Evolutionary conservation across 2,888 invertebrate species (phyloP).

Genomic region (Brachylomia viminalis): DNA sequence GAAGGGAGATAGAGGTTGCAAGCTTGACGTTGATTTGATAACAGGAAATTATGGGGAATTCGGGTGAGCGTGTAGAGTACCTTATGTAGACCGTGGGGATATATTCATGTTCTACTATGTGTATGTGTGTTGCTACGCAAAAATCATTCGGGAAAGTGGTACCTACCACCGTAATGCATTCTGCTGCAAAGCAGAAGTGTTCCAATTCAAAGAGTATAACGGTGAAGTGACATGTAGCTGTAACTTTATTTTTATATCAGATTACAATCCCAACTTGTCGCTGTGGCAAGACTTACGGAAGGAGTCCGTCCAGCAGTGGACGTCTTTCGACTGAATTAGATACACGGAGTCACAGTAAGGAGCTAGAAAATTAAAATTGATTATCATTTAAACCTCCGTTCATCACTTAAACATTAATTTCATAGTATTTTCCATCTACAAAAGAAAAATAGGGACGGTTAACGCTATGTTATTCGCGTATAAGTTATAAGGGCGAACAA

Average conservation of each 20-base stretch:
- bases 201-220: background rate
- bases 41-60: constrained; percentile 16
- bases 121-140: no score
- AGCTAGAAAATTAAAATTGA: no score
- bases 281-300: no score
- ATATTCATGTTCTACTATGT: constrained; percentile 1
- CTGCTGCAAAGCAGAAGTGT: no score
- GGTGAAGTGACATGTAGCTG: background rate
- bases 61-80: background rate
- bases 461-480: constrained; percentile 6
- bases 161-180: background rate
- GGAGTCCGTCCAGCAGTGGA: no score
- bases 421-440: background rate
- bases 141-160: background rate
- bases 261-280: no score
- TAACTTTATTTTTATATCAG: background rate
- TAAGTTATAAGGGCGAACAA: constrained; percentile 23
- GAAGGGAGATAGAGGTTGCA: constrained; percentile 56
- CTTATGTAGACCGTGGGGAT: background rate
- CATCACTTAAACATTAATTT: background rate
- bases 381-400: no score
- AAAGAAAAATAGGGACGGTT: constrained; percentile 20
- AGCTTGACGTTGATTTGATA: constrained; percentile 13
- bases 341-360: no score
- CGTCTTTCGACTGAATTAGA: no score